Evolutionary conservation across 2,797 vertebrate species (phyloP).

Genomic region (Zalophus californianus): DNA sequence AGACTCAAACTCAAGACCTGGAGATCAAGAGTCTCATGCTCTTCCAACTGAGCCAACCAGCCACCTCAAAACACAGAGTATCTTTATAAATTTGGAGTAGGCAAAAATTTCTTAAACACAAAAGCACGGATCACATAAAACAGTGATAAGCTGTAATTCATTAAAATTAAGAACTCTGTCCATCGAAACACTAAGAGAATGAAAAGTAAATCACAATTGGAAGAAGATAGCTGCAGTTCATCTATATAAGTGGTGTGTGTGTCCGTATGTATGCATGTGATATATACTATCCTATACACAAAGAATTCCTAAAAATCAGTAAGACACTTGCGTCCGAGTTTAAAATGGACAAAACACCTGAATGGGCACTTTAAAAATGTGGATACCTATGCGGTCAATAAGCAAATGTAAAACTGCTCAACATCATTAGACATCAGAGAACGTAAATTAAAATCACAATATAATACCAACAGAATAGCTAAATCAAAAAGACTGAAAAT

Average conservation of each 20-base stretch:
- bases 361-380: background rate
- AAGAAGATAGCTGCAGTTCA: background rate
- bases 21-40: background rate
- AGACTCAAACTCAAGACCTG: background rate
- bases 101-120: slow-evolving; percentile 1
- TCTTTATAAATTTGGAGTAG: background rate
- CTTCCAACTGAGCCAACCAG: background rate
- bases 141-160: background rate
- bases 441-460: slow-evolving; percentile 36
- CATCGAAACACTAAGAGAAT: background rate
- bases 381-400: background rate
- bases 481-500: slow-evolving; percentile 19
- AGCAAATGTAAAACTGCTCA: background rate
- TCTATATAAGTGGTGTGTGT: background rate
- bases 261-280: background rate
- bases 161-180: slow-evolving; percentile 35
- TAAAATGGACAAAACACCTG: background rate
- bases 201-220: background rate
- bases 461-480: background rate
- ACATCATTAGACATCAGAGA: background rate
- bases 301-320: background rate
- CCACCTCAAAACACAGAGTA: background rate
- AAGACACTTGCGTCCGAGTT: background rate
- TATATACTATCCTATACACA: background rate
- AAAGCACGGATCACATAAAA: slow-evolving; percentile 27